These are phyloP conservation scores for Amphiura filiformis DNA, from an alignment of 35 echinoderm and acorn worm genomes.

Conservation along the genomic window DNA sequence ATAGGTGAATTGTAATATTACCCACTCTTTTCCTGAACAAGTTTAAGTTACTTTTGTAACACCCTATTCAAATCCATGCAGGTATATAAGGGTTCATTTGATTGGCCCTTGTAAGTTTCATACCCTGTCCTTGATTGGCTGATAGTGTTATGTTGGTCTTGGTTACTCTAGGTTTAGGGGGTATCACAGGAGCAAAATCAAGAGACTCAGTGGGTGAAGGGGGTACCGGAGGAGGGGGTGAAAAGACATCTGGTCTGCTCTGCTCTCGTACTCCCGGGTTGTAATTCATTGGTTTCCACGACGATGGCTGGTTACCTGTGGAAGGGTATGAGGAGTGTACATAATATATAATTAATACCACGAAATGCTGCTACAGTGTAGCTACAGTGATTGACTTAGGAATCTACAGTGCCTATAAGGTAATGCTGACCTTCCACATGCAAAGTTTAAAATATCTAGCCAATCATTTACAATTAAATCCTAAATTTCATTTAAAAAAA, in stretches of 20 bases:
- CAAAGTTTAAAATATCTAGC: no score
- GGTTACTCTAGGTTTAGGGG: slow-evolving; percentile 62
- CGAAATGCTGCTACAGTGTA: no score
- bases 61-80: slow-evolving; percentile 18
- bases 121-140: slow-evolving; percentile 52
- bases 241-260: slow-evolving; percentile 7
- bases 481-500: no score
- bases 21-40: no score
- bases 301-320: neutral
- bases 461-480: no score
- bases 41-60: no score
- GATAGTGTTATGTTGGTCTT: slow-evolving; percentile 52
- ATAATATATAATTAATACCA: neutral
- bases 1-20: no score
- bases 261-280: neutral
- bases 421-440: no score
- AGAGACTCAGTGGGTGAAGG: slow-evolving; percentile 44
- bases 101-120: neutral
- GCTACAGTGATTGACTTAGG: no score
- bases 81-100: neutral
- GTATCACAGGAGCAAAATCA: slow-evolving; percentile 29
- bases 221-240: slow-evolving; percentile 51
- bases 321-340: neutral
- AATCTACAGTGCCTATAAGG: no score
- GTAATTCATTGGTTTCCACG: slow-evolving; percentile 24